Evolutionary conservation across 2,888 invertebrate species (phyloP).

Genomic region (Leptopilina myrica): DNA sequence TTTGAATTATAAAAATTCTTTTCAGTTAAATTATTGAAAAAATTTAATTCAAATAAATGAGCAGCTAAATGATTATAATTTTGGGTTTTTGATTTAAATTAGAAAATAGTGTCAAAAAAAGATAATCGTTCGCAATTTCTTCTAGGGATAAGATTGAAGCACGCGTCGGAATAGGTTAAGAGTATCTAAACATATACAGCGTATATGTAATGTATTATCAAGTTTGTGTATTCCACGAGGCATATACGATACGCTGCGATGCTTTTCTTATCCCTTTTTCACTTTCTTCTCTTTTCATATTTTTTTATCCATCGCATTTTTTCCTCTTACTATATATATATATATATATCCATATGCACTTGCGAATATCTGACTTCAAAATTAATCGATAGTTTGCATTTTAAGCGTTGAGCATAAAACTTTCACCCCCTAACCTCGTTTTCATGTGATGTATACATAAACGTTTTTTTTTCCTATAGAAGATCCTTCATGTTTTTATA

Average conservation of each 20-base stretch:
- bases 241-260: background rate
- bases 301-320: constrained; percentile 47
- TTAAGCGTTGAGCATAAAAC: constrained; percentile 67
- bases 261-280: constrained; percentile 40
- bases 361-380: constrained; percentile 61
- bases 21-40: no score
- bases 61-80: background rate
- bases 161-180: constrained; percentile 27
- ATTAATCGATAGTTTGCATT: constrained; percentile 71
- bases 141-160: background rate
- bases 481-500: no score
- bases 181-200: background rate
- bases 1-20: no score
- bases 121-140: constrained; percentile 10
- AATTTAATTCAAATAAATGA: no score
- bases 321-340: constrained; percentile 49
- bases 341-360: constrained; percentile 46
- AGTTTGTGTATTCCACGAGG: background rate
- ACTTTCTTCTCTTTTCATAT: constrained; percentile 40
- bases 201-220: background rate
- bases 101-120: background rate
- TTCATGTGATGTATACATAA: constrained; percentile 43
- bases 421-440: constrained; percentile 67
- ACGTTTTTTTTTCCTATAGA: no score
- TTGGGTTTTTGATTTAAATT: background rate